These are phyloP conservation scores for Gorsachius goisagi DNA, from an alignment of 2,113 vertebrate genomes.

Conservation along the genomic window DNA sequence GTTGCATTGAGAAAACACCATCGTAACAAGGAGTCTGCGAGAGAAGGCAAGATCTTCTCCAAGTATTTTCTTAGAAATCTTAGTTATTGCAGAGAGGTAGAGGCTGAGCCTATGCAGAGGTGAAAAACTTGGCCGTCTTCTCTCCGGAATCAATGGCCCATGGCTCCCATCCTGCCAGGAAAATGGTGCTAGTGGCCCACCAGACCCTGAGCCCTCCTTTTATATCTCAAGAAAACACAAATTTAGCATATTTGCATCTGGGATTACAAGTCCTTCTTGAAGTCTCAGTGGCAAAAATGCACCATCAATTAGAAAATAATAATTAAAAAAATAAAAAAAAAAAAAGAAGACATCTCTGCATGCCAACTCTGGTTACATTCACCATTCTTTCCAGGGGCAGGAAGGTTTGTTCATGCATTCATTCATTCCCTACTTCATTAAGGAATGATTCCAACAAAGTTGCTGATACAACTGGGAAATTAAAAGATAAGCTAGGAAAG, in stretches of 20 bases:
- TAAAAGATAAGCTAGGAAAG: constrained; percentile 7
- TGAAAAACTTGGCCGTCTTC: background rate
- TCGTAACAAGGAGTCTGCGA: background rate
- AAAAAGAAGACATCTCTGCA: background rate
- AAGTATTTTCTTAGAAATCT: background rate
- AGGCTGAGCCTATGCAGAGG: background rate
- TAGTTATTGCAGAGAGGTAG: background rate
- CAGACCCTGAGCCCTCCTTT: background rate
- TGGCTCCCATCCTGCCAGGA: background rate
- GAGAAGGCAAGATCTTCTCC: background rate
- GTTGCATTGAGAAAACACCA: background rate
- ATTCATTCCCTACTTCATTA: background rate
- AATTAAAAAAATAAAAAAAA: background rate
- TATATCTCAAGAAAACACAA: background rate
- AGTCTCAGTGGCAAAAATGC: background rate
- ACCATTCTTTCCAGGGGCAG: background rate
- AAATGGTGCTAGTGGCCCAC: background rate
- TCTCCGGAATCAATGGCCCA: background rate
- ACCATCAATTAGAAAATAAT: background rate
- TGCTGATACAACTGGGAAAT: constrained; percentile 32
- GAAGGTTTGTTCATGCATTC: background rate
- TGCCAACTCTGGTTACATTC: background rate
- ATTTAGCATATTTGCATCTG: background rate
- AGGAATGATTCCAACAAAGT: background rate
- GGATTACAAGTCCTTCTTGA: background rate